Evolutionary conservation across 2,888 invertebrate genomes (phyloP).

Genomic region (Himalopsyche tibetana): DNA sequence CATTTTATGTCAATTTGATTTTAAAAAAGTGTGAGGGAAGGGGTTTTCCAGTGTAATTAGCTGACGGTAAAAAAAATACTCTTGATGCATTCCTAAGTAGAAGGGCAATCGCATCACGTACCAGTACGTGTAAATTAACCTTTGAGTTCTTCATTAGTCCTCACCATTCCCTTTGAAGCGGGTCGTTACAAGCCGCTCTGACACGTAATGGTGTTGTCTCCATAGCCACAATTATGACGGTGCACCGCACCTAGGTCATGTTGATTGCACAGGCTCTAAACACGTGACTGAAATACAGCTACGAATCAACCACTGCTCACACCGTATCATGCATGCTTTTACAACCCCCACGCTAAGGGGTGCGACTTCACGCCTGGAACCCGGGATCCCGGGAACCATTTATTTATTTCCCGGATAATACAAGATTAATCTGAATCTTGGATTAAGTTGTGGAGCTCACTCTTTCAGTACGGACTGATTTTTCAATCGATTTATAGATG

Average conservation of each 20-base stretch:
- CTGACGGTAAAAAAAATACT: no score
- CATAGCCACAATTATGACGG: neutral
- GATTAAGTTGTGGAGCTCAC: no score
- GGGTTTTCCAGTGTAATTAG: no score
- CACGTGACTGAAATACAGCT: constrained; percentile 34
- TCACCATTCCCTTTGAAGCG: constrained; percentile 16
- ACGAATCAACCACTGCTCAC: constrained; percentile 20
- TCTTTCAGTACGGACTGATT: no score
- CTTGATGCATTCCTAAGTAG: no score
- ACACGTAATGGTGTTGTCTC: constrained; percentile 15
- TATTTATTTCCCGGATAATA: no score
- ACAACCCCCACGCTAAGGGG: neutral
- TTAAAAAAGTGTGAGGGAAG: no score
- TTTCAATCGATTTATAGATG: no score
- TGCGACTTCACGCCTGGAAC: no score
- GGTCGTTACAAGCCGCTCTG: constrained; percentile 6
- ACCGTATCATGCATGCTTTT: constrained; percentile 21
- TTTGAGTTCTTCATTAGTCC: constrained; percentile 30
- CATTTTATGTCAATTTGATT: no score
- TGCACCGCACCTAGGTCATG: neutral
- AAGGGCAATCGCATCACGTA: neutral
- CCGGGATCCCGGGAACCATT: no score
- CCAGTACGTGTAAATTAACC: neutral
- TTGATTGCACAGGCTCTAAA: constrained; percentile 22
- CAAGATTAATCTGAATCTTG: no score